Evolutionary conservation across 1,140 invertebrate species (phyloP), one percentile per base, ranked within the genome.

Genomic region (Limonius californicus): DNA sequence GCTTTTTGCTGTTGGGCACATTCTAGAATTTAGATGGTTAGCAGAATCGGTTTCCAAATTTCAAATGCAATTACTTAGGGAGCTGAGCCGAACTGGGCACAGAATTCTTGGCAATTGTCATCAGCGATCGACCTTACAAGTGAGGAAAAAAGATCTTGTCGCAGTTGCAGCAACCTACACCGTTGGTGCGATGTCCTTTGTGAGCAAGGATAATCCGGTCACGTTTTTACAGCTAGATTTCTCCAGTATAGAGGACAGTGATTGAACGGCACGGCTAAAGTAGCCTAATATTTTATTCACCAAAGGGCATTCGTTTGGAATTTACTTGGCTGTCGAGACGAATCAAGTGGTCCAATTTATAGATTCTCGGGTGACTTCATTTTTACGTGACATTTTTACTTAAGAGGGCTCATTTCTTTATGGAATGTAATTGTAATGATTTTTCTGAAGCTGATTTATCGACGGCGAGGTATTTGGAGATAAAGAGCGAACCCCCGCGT

Each of bases 261-360:
- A 70, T 70, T 70, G 66, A 70, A 65, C 68, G 66, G 63, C 45
- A 66, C 54, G 64, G 54, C 64, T 58, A 66, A 66, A 68, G 62
- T 66, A 61, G 56, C 65, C 64, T 70, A 39, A 70, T 70, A 70
- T 70, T 68, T 70, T 70, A 70, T 70, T 70, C 68, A 69, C 67
- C 57, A 58, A 67, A 64, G 62, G 62, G 64, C 67, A 64, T 64
- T 67, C 62, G 62, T 62, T 64, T 62, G 62, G 66, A 69, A 69
- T 69, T 69, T 67, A 64, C 61, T 66, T 53, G 59, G 55, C 66
- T 63, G 67, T 68, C 67, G 62, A 59, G 59, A 59, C 39, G 64
- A 66, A 66, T 68, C 61, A 66, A 66, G 67, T 66, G 61, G 57
- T 55, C 59, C 65, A 61, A 66, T 66, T 66, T 66, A 66, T 63